These are phyloP conservation scores for Bombus pyrosoma DNA, from an alignment of 1,140 invertebrate species.

Conservation along the genomic window DNA sequence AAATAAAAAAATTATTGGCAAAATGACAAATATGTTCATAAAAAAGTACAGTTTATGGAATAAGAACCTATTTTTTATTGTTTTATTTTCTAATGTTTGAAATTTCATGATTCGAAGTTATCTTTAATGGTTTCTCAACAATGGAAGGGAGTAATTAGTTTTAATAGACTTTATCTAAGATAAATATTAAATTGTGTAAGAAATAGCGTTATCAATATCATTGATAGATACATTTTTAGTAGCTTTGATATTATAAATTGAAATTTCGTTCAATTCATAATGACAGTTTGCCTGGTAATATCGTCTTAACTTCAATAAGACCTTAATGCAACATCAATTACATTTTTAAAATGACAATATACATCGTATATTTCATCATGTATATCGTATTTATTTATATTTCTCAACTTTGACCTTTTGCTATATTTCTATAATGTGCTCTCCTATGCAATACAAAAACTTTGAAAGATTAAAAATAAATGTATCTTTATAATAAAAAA, in stretches of 20 bases:
- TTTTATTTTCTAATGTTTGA: not conserved
- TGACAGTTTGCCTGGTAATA: not conserved
- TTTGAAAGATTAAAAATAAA: not conserved
- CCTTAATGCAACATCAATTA: not conserved
- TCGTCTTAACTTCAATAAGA: not conserved
- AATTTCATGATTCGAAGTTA: not conserved
- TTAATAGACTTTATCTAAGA: not conserved
- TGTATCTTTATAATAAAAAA: not conserved
- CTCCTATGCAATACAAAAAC: not conserved
- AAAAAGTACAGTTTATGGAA: not conserved
- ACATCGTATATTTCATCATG: not conserved
- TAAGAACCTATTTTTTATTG: not conserved
- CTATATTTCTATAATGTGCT: not conserved
- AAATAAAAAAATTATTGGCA: slow-evolving; percentile 49
- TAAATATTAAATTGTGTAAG: not conserved
- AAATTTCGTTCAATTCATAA: not conserved
- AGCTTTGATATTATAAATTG: not conserved
- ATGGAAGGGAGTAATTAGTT: not conserved
- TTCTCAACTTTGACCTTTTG: no score
- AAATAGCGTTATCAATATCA: not conserved
- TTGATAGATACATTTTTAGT: not conserved
- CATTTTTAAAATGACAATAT: not conserved
- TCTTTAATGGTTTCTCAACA: not conserved
- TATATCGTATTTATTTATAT: not conserved
- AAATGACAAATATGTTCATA: no score